Evolutionary conservation across 2,797 vertebrate species (phyloP).

Genomic region (Sebastes iracundus): DNA sequence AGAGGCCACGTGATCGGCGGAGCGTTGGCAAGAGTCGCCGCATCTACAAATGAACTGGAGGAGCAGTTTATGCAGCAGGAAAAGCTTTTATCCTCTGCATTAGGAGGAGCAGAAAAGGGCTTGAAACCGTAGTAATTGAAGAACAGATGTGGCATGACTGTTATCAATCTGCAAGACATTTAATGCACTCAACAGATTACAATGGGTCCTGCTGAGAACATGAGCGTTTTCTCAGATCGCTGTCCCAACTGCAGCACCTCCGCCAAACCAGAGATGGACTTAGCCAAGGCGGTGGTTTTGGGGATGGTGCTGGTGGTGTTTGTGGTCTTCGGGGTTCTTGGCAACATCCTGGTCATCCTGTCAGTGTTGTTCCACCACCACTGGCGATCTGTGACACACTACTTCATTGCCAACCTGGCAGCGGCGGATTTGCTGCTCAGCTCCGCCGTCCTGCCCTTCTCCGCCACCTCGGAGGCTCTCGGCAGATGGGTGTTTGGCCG

Average conservation of each 20-base stretch:
- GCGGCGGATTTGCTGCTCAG: conserved; percentile 84
- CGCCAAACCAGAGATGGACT: conserved; percentile 52
- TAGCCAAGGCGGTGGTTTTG: conserved; percentile 73
- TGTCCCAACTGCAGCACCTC: conserved; percentile 79
- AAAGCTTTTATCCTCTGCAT: conserved; percentile 8
- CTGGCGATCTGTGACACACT: conserved; percentile 83
- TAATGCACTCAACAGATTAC: background rate
- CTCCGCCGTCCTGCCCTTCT: conserved; percentile 82
- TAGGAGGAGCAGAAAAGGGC: conserved; percentile 8
- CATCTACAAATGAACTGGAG: conserved; percentile 40
- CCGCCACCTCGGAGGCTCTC: conserved; percentile 77
- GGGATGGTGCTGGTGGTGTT: conserved; percentile 78
- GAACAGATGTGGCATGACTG: conserved; percentile 27
- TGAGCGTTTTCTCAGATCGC: conserved; percentile 43
- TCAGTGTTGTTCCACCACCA: conserved; percentile 81
- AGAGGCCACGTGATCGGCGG: conserved; percentile 30
- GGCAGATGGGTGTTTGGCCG: conserved; percentile 84
- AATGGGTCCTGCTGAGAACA: conserved; percentile 71
- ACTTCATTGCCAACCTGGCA: conserved; percentile 85
- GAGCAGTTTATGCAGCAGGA: conserved; percentile 30
- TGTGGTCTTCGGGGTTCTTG: conserved; percentile 81
- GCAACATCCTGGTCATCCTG: conserved; percentile 85
- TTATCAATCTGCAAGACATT: background rate
- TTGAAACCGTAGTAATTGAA: background rate
- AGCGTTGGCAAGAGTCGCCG: conserved; percentile 31